These are phyloP conservation scores for Dendroctonus valens DNA, from an alignment of 1,140 invertebrate species.

Conservation along the genomic window DNA sequence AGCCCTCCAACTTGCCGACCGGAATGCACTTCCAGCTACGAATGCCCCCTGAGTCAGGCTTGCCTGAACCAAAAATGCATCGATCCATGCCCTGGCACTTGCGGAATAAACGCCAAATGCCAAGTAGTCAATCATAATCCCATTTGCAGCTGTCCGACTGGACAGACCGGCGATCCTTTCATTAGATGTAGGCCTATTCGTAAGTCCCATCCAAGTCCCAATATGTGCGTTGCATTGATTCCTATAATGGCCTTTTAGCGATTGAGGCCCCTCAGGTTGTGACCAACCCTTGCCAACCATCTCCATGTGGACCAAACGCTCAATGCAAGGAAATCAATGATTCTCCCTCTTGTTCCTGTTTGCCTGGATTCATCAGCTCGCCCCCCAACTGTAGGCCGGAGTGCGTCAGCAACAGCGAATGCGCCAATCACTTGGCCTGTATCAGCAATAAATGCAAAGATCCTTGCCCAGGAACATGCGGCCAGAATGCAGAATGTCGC, in stretches of 20 bases:
- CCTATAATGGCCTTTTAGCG: slow-evolving; percentile 20
- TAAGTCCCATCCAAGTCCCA: slow-evolving; percentile 43
- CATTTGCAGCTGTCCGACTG: slow-evolving; percentile 67
- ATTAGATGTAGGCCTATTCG: slow-evolving; percentile 55
- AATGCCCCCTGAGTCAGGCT: slow-evolving; percentile 58
- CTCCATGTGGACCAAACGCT: slow-evolving; percentile 78
- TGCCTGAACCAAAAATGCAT: slow-evolving; percentile 65
- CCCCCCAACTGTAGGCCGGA: slow-evolving; percentile 79
- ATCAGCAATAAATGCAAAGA: slow-evolving; percentile 80
- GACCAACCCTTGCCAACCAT: slow-evolving; percentile 73
- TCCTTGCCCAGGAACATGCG: slow-evolving; percentile 79
- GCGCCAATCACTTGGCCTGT: slow-evolving; percentile 70
- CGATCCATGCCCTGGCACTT: slow-evolving; percentile 72
- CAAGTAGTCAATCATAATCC: slow-evolving; percentile 69
- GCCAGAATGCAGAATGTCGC: slow-evolving; percentile 76
- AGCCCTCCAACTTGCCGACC: slow-evolving; percentile 63
- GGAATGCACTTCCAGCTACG: slow-evolving; percentile 62
- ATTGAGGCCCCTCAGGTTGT: slow-evolving; percentile 32
- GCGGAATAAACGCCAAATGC: slow-evolving; percentile 69
- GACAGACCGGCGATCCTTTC: slow-evolving; percentile 70
- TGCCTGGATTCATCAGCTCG: slow-evolving; percentile 78
- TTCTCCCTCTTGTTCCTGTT: slow-evolving; percentile 76
- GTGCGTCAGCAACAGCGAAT: slow-evolving; percentile 79
- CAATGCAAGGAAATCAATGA: slow-evolving; percentile 75
- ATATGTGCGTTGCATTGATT: not conserved